A percentile compares a stretch with the other conserved stretches of the same genome.
phyloP scores from a whole-genome alignment of 2,888 invertebrate species.

The Mythimna loreyi region DNA sequence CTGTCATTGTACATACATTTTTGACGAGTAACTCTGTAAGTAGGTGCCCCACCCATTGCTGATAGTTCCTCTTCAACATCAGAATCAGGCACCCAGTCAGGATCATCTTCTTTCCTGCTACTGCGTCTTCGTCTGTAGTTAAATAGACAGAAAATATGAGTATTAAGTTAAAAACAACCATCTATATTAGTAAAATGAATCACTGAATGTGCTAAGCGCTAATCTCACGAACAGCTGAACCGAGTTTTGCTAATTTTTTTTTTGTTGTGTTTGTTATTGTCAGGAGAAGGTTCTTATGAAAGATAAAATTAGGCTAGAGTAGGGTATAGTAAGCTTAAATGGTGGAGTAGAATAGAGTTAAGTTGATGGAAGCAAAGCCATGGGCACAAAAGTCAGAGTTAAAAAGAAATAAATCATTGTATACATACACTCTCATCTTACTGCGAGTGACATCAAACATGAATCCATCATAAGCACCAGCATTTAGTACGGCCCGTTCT shows the following conservation, averaged over 20 bases:
- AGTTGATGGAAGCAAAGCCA: too few species aligned
- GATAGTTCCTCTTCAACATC: conserved; percentile 93
- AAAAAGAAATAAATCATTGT: not conserved
- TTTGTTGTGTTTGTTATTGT: too few species aligned
- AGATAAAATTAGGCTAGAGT: too few species aligned
- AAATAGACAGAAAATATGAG: not conserved
- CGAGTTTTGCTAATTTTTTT: too few species aligned
- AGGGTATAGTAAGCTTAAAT: too few species aligned
- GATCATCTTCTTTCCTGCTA: conserved; percentile 86
- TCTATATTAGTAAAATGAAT: too few species aligned
- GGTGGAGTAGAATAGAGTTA: too few species aligned
- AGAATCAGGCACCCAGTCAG: conserved; percentile 91
- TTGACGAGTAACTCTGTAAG: conserved; percentile 77
- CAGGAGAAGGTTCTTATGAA: too few species aligned
- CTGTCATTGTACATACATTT: conserved; percentile 73
- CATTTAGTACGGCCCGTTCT: conserved; percentile 91
- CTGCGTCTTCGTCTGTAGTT: conserved; percentile 74
- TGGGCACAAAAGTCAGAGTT: too few species aligned
- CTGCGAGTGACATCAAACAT: conserved; percentile 91
- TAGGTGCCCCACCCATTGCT: conserved; percentile 91
- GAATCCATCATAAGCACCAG: conserved; percentile 91
- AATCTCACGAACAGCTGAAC: too few species aligned
- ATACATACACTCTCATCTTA: conserved; percentile 84
- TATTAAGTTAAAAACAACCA: not conserved
- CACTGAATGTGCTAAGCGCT: too few species aligned